Evolutionary conservation across 2,888 invertebrate species (phyloP), one percentile per base, ranked within the genome.

Genomic region (Microctonus aethiopoides): DNA sequence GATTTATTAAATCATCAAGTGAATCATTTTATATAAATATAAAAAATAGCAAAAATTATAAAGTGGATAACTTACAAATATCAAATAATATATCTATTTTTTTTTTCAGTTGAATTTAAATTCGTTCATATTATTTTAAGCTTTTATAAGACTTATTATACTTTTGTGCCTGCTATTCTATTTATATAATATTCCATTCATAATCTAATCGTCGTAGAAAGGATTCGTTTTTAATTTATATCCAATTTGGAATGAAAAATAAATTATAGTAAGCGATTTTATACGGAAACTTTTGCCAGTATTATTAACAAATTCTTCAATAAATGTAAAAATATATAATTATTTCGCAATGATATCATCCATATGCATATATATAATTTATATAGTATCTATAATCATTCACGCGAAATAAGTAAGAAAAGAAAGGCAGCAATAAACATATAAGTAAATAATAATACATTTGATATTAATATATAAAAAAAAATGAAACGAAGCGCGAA

Each of bases 401-500:
- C 59, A 59, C 11, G 34, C 20, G 59, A 34, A 34, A 59, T 46
- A 59, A 36, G 24, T 41, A 41, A 61, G 24, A 61, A 61, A 39
- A n/a, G 41, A 61, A 60, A n/a, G 7, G 7, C 29, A 29, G 7
- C 3, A 29, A 29, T 5, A 29, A 29, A 29, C 3, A 3, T 5
- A 29, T 29, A 29, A 29, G 7, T 29, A 29, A 29, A 29, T 29
- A 29, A 29, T 5, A 29, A 29, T 29, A 29, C n/a, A 13, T 9
- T 36, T 11, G 20, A 22, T 16, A 56, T 26, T 7, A 29, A 54
- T 6, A 13, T 26, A 26, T 57, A n/a, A 57, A 57, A 57, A 57
- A 57, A 16, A n/a, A 36, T 39, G 61, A 61, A 61, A 61, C 61
- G 24, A 61, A 61, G n/a, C 61, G 26, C 61, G 61, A 61, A 61